These are phyloP conservation scores for Acridotheres tristis DNA, from an alignment of 2,797 vertebrate species.

Conservation along the genomic window DNA sequence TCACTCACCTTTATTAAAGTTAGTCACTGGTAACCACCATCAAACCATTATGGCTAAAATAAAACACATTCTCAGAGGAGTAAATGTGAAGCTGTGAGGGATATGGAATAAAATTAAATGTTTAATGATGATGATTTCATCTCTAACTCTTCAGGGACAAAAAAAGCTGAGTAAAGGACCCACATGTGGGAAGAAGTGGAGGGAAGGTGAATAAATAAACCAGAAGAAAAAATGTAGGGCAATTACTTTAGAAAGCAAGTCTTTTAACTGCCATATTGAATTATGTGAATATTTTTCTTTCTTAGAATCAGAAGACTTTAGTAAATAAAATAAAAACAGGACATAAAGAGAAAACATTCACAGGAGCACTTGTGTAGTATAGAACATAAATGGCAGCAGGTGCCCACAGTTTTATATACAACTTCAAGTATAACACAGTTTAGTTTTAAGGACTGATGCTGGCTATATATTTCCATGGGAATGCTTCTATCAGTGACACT, in stretches of 20 bases:
- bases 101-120: not conserved
- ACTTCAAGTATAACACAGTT: not conserved
- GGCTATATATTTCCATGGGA: not conserved
- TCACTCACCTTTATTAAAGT: not conserved
- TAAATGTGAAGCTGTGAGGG: not conserved
- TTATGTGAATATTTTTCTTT: not conserved
- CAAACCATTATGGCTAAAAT: not conserved
- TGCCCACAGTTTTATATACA: not conserved
- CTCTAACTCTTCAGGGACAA: not conserved
- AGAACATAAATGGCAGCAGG: not conserved
- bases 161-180: not conserved
- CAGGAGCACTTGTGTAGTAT: not conserved
- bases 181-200: not conserved
- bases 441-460: not conserved
- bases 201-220: not conserved
- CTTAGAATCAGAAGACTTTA: not conserved
- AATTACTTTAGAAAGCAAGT: not conserved
- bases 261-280: not conserved
- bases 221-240: not conserved
- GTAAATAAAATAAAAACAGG: not conserved
- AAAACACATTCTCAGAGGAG: not conserved
- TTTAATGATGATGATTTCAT: not conserved
- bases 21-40: not conserved
- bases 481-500: not conserved
- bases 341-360: not conserved